These are phyloP conservation scores for Laothoe populi DNA, from an alignment of 2,888 invertebrate species.

Conservation along the genomic window DNA sequence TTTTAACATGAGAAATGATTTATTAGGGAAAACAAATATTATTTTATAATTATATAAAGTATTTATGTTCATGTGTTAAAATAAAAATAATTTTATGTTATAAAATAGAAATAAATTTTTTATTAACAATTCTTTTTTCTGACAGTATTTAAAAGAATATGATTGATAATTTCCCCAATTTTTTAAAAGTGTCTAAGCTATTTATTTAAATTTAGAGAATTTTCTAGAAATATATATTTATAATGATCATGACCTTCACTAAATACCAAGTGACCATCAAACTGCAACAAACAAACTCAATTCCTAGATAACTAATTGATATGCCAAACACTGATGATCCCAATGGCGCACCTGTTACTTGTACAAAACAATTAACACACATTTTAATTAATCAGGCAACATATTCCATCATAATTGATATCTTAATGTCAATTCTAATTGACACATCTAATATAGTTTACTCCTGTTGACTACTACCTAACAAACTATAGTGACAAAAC, in stretches of 20 bases:
- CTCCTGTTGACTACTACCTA: too few relatives aligned
- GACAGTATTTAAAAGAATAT: too few relatives aligned
- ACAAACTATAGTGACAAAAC: too few relatives aligned
- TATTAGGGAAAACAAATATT: too few relatives aligned
- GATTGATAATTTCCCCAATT: too few relatives aligned
- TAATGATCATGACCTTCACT: conserved; percentile 12
- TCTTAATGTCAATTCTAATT: too few relatives aligned
- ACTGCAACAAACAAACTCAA: conserved; percentile 12
- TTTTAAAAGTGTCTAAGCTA: neutral
- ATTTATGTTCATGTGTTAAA: too few relatives aligned
- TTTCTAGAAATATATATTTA: conserved; percentile 5
- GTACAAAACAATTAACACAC: neutral
- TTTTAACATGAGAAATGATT: neutral
- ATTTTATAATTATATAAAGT: too few relatives aligned
- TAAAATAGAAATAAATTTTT: too few relatives aligned
- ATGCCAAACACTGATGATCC: neutral
- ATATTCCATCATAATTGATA: neutral
- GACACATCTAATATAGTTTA: too few relatives aligned
- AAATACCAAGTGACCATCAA: neutral
- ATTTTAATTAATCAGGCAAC: neutral
- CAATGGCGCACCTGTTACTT: conserved; percentile 17
- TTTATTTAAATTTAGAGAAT: neutral
- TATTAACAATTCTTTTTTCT: too few relatives aligned
- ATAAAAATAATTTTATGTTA: too few relatives aligned
- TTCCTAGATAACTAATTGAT: conserved; percentile 7